phyloP scores from a whole-genome alignment of 2,797 vertebrate genomes.

The Danio albolineatus region DNA sequence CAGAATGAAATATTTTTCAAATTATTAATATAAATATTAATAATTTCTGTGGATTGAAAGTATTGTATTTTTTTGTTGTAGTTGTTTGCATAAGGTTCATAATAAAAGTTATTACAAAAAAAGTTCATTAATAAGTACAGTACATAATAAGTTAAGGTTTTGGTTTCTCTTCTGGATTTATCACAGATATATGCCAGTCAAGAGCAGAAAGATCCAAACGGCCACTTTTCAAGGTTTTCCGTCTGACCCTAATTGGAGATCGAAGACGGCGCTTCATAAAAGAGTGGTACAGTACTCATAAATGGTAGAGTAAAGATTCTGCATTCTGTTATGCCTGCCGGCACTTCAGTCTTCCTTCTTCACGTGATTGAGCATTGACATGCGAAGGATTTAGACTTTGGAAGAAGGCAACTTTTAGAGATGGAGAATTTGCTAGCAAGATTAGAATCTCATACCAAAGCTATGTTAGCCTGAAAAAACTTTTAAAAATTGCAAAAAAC shows the following conservation, averaged over 20 bases:
- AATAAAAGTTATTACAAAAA: no score
- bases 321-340: background rate
- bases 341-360: background rate
- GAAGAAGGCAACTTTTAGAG: background rate
- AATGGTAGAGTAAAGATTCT: background rate
- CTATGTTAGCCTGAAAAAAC: background rate
- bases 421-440: background rate
- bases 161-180: background rate
- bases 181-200: background rate
- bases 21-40: background rate
- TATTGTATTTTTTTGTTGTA: background rate
- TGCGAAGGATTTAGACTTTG: background rate
- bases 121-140: no score
- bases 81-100: no score
- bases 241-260: background rate
- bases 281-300: background rate
- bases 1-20: background rate
- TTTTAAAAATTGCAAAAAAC: background rate
- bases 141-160: no score
- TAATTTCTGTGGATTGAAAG: background rate
- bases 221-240: background rate
- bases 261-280: background rate
- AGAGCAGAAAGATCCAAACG: background rate
- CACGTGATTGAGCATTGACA: background rate
- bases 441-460: background rate